Evolutionary conservation across 2,113 vertebrate species (phyloP), one percentile per base, ranked within the genome.

Genomic region (Hemicordylus capensis): DNA sequence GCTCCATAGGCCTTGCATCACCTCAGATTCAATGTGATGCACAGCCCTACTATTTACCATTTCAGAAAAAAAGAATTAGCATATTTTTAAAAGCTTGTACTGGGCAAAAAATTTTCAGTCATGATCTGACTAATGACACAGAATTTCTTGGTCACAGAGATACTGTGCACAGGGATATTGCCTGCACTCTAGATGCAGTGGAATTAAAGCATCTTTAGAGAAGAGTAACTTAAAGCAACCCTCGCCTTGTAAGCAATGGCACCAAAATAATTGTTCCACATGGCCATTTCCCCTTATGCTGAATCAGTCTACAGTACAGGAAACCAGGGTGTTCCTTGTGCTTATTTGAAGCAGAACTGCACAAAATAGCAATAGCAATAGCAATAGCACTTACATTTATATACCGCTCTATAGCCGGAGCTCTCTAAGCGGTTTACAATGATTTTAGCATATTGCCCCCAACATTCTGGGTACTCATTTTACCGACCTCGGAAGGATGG

Each of bases 271-370:
- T 44, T 28, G 11, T 17, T 37, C 6, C 2, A 19, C 46, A 59
- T 4, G 34, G 66, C 8, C 26, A 56, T 44, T 87, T 88, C 20
- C 61, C 34, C 44, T 72, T 37, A 59, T 3, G 37, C 4, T 14
- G 46, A 28, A 4, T 37, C 34, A 84, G 26, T 80, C 12, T 76
- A 69, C 37, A 87, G 56, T 56, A 28, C 63, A 76, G 15, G 58
- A 85, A 72, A 1, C 4, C 46, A 9, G 61, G 1, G 0, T 31
- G 76, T 64, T 2, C 2, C 82, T 72, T 63, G 7, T 11, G 24
- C 51, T 74, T 61, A 54, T 81, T 79, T 83, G 48, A 87, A 93
- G 54, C 51, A 75, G 63, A 42, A 37, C 64, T 80, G 58, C 80
- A 46, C 26, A 85, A 89, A 85, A n/a, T n/a, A n/a, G n/a, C n/a